Base-by-base conservation (phyloP, 2,888 invertebrate genomes). In the Pandemis corylana region DNA sequence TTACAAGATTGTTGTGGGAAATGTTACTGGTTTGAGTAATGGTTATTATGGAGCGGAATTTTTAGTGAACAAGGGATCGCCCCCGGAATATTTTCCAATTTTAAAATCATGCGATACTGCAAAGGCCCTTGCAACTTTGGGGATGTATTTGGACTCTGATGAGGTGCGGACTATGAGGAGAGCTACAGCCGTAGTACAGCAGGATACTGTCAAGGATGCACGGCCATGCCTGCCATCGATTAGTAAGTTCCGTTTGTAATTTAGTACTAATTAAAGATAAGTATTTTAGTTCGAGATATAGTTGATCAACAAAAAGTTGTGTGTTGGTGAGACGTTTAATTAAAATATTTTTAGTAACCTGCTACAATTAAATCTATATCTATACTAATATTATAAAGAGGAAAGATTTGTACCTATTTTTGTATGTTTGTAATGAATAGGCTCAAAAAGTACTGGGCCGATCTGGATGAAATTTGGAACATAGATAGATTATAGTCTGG, bases 1-100 rank as follows among this genome's bases (percentile, higher is more conserved):
- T 84, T 96, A 95, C 87, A 96, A 96, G 86, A 95, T 96, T 75
- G 83, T 96, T 0, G 95, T 95, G 59, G 96, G 96, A 2, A 95
- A 95, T 62, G 89, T 95, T 0, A 88, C 92, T 12, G 90, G 90
- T 5, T 20, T 90, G 20, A 87, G 81, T 42, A 94, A 93, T 71
- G 88, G 83, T 42, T 91, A 92, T 76, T 94, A 93, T 69, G 93
- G 94, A 28, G 82, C 86, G 5, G 85, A 90, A 41, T 85, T 89
- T 7, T 79, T 94, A 83, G 77, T 78, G 2, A 89, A 89, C 73
- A 92, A 87, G 78, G 82, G 70, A 0, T 76, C 83, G 5, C 86
- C 90, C 13, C 92, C 90, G 0, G 87, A 90, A 20, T 94, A 94
- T 79, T 90, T 84, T 76, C 72, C 89, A 7, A 75, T 84, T 1